Evolutionary conservation across 1,140 invertebrate species (phyloP), one percentile per base, ranked within the genome.

Genomic region (Lerema accius): DNA sequence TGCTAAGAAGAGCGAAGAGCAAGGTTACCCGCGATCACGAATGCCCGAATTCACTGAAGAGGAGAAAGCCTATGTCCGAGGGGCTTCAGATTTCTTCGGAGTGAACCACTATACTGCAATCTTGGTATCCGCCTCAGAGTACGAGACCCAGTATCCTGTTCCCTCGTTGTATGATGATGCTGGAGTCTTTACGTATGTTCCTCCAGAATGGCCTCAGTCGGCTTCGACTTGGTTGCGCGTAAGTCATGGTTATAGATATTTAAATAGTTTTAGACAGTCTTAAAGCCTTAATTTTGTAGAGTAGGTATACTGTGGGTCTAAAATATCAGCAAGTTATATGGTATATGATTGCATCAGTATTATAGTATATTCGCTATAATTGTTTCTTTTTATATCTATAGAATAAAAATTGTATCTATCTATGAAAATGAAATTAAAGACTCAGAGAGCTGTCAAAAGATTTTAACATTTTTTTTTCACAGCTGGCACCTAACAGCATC

Each of bases 1-100:
- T n/a, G 92, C 82, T 4, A 60, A 74, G 0, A 92, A 92, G 11
- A 94, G 94, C 62, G 62, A 58, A 9, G 67, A 80, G n/a, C 86
- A 93, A 69, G 92, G 92, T 1, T 88, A 73, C 48, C 11, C 69
- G 0, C 61, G 43, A 23, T 94, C 93, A 0, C 85, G 92, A 32
- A 73, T 94, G 13, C 93, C 93, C 0, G 67, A 78, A 45, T 92
- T 94, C 42, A 80, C 86, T 0, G 50, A 84, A n/a, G 76, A 92
- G 49, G 93, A 93, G 84, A 91, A 87, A 1, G 48, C 87, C 35
- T 82, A 87, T 19, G 91, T 94, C 0, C 91, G 90, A 56, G 94
- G 94, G 26, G 84, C 92, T 6, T 82, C 84, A 3, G 94, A 95
- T 71, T 95, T 94, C 89, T 92, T 94, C 35, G 94, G 93, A n/a